phyloP scores from a whole-genome alignment of 2,888 invertebrate genomes.

The Drosophila engyochracea region DNA sequence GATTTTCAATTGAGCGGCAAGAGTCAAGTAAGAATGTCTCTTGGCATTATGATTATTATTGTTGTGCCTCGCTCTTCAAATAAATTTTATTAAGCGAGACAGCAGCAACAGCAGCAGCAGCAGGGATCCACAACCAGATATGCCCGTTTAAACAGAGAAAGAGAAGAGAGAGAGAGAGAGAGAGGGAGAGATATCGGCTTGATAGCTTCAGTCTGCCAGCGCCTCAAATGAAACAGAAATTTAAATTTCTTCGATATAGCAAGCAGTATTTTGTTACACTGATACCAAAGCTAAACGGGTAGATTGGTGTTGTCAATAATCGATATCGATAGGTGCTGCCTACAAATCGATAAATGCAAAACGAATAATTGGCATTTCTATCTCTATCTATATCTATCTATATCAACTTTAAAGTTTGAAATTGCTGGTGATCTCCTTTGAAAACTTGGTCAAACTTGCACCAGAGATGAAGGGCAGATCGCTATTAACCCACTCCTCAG shows the following conservation, averaged over 20 bases:
- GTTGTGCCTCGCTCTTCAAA: constrained; percentile 51
- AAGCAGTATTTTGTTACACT: background rate
- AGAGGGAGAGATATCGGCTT: background rate
- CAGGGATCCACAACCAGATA: constrained; percentile 22
- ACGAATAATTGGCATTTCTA: background rate
- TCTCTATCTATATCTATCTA: too few relatives aligned
- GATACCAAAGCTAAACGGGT: background rate
- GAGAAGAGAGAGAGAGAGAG: background rate
- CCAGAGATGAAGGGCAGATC: background rate
- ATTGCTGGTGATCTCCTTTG: background rate
- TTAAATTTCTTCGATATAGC: constrained; percentile 11
- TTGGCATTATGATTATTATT: constrained; percentile 53
- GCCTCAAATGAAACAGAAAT: constrained; percentile 40
- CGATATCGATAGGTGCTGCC: too few relatives aligned
- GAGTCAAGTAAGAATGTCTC: constrained; percentile 50
- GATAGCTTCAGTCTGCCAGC: constrained; percentile 8
- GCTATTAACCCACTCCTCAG: background rate
- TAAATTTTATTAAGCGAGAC: constrained; percentile 65
- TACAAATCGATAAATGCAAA: background rate
- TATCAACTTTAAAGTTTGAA: background rate
- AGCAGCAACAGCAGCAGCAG: constrained; percentile 27
- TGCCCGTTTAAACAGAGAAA: background rate
- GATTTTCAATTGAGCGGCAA: constrained; percentile 22
- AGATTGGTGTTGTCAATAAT: background rate
- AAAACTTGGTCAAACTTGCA: background rate